A percentile compares a stretch with the other conserved stretches of the same genome.
phyloP scores from a whole-genome alignment of 2,888 invertebrate species.

The Laspeyria flexula region DNA sequence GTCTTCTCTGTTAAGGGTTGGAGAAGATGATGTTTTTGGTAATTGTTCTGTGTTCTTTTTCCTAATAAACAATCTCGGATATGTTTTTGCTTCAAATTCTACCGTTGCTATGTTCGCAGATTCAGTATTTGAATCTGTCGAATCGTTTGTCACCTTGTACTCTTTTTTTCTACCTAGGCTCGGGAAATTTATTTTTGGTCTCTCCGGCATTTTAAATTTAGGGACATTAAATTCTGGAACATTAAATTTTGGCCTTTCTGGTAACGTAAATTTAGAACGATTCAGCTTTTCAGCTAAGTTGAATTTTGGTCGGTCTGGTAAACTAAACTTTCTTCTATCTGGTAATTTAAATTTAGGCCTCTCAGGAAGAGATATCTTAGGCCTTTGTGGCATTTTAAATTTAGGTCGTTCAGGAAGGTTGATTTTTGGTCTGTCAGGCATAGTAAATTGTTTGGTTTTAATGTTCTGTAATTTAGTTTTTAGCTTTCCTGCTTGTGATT shows the following conservation, averaged over 20 bases:
- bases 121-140: conserved; percentile 68
- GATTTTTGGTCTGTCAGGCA: conserved; percentile 85
- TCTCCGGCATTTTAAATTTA: conserved; percentile 86
- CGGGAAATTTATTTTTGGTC: conserved; percentile 88
- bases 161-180: conserved; percentile 85
- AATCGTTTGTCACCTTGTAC: conserved; percentile 65
- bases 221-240: conserved; percentile 79
- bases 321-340: conserved; percentile 88
- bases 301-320: conserved; percentile 87
- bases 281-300: conserved; percentile 84
- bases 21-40: conserved; percentile 83
- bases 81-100: conserved; percentile 91
- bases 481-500: conserved; percentile 90
- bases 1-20: conserved; percentile 81
- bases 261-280: conserved; percentile 87
- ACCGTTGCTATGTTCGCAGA: conserved; percentile 85
- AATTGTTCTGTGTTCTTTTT: conserved; percentile 77
- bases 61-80: conserved; percentile 89
- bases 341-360: conserved; percentile 86
- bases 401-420: conserved; percentile 85
- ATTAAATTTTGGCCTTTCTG: conserved; percentile 85
- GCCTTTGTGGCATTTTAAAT: conserved; percentile 81
- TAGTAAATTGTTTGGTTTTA: conserved; percentile 84
- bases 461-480: conserved; percentile 88
- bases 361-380: conserved; percentile 85